phyloP scores from a whole-genome alignment of 2,113 vertebrate genomes.

The Vanacampus margaritifer region DNA sequence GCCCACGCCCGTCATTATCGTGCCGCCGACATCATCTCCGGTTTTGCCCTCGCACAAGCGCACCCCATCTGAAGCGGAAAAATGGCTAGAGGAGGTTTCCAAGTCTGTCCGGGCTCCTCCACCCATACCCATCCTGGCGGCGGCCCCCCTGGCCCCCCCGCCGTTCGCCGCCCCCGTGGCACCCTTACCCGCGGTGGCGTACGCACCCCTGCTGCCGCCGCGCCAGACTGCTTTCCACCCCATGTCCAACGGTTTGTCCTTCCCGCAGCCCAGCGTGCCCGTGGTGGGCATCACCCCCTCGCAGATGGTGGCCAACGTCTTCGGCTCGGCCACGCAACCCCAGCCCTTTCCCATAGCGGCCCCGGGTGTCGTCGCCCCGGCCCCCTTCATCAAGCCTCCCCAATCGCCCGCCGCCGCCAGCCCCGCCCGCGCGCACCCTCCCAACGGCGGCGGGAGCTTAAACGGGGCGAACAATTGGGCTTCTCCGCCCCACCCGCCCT shows the following conservation, averaged over 20 bases:
- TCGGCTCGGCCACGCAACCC: conserved; percentile 83
- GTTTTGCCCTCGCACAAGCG: conserved; percentile 76
- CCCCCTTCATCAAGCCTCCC: conserved; percentile 80
- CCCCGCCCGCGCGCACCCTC: conserved; percentile 43
- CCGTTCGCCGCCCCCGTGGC: conserved; percentile 69
- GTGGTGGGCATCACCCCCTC: conserved; percentile 96
- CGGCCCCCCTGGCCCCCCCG: conserved; percentile 68
- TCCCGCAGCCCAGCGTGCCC: conserved; percentile 80
- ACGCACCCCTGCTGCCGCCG: conserved; percentile 81
- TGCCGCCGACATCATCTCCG: conserved; percentile 45
- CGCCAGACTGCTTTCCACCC: conserved; percentile 83
- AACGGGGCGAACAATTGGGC: conserved; percentile 85
- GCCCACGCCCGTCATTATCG: conserved; percentile 44
- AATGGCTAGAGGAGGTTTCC: conserved; percentile 95
- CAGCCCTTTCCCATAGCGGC: conserved; percentile 70
- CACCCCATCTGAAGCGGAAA: conserved; percentile 94
- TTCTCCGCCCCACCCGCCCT: conserved; percentile 43
- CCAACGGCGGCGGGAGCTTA: conserved; percentile 83
- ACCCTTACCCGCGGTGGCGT: conserved; percentile 63
- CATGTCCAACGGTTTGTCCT: conserved; percentile 85
- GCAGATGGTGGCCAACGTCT: conserved; percentile 96
- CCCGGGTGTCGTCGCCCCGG: conserved; percentile 49
- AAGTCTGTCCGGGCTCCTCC: conserved; percentile 85
- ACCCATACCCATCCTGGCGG: conserved; percentile 49
- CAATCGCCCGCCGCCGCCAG: conserved; percentile 51